These are phyloP conservation scores for Megalopta genalis DNA, from an alignment of 1,140 invertebrate species.

Conservation along the genomic window DNA sequence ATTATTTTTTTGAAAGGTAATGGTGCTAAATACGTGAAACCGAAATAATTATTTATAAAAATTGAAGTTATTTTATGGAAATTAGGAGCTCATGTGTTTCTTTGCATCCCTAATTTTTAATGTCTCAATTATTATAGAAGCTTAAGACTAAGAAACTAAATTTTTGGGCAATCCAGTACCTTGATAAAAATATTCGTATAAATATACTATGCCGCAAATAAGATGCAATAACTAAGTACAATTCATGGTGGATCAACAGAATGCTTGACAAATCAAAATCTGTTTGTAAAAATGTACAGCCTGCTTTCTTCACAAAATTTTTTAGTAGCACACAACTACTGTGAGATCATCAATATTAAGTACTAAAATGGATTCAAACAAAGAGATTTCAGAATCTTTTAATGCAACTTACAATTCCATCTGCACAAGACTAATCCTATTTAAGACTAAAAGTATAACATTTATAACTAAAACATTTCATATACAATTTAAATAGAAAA, in stretches of 20 bases:
- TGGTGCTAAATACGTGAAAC: slow-evolving; percentile 75
- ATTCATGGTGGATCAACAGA: slow-evolving; percentile 65
- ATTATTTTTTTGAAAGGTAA: slow-evolving; percentile 73
- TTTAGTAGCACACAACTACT: slow-evolving; percentile 54
- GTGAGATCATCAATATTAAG: slow-evolving; percentile 40
- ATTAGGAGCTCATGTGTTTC: slow-evolving; percentile 72
- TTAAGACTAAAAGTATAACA: slow-evolving; percentile 14
- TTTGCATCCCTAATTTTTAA: slow-evolving; percentile 64
- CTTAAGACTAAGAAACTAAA: slow-evolving; percentile 49
- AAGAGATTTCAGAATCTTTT: slow-evolving; percentile 60
- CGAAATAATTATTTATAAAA: slow-evolving; percentile 72
- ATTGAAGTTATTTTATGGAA: slow-evolving; percentile 66
- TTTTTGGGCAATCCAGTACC: slow-evolving; percentile 73
- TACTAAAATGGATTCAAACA: slow-evolving; percentile 59
- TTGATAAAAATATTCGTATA: slow-evolving; percentile 52
- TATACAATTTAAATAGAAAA: slow-evolving; percentile 11
- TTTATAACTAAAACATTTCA: not conserved
- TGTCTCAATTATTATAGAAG: slow-evolving; percentile 55
- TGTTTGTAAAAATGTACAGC: slow-evolving; percentile 61
- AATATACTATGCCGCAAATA: slow-evolving; percentile 57
- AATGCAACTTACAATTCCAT: slow-evolving; percentile 18
- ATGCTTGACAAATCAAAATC: slow-evolving; percentile 70
- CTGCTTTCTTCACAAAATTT: slow-evolving; percentile 61
- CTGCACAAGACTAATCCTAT: not conserved
- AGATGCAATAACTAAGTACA: slow-evolving; percentile 74